Conservation (phyloP, 2,797 vertebrate species). For the Microctenopoma steveboyesi region DNA sequence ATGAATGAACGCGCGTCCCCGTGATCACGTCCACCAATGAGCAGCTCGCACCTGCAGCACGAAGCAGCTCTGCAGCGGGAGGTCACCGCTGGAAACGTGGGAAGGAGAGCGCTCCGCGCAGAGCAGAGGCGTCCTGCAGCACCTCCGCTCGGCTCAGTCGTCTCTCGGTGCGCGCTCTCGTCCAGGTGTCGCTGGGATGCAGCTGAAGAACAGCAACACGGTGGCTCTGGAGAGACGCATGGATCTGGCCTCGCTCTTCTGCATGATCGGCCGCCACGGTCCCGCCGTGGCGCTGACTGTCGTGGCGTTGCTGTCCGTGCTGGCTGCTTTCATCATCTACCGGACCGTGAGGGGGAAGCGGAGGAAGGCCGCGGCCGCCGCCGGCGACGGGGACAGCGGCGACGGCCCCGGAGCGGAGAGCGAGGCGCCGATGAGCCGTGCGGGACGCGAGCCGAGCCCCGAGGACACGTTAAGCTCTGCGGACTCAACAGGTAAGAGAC, state of each 20-base stretch:
- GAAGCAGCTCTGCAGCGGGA: constrained; percentile 74
- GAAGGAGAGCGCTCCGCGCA: constrained; percentile 10
- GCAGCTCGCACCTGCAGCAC: constrained; percentile 68
- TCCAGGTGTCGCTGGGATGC: constrained; percentile 24
- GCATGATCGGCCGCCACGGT: constrained; percentile 74
- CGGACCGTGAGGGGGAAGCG: constrained; percentile 71
- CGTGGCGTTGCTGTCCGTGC: constrained; percentile 65
- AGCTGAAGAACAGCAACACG: constrained; percentile 62
- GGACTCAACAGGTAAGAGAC: constrained; percentile 80
- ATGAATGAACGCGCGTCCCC: constrained; percentile 64
- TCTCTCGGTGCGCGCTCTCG: background rate
- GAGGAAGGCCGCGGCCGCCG: constrained; percentile 56
- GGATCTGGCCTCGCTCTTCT: constrained; percentile 77
- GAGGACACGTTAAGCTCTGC: constrained; percentile 15
- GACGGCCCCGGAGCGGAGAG: constrained; percentile 11
- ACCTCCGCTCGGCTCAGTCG: background rate
- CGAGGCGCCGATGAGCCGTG: constrained; percentile 24
- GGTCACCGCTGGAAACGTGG: constrained; percentile 50
- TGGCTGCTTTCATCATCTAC: constrained; percentile 78
- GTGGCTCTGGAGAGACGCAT: constrained; percentile 65
- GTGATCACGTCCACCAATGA: constrained; percentile 69
- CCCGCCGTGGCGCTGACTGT: constrained; percentile 73
- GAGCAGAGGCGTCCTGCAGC: constrained; percentile 16
- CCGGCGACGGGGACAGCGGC: constrained; percentile 10
- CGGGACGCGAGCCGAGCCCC: constrained; percentile 3